Base-by-base conservation (phyloP, 2,797 vertebrate species). In the Schizopygopsis malacanthus region DNA sequence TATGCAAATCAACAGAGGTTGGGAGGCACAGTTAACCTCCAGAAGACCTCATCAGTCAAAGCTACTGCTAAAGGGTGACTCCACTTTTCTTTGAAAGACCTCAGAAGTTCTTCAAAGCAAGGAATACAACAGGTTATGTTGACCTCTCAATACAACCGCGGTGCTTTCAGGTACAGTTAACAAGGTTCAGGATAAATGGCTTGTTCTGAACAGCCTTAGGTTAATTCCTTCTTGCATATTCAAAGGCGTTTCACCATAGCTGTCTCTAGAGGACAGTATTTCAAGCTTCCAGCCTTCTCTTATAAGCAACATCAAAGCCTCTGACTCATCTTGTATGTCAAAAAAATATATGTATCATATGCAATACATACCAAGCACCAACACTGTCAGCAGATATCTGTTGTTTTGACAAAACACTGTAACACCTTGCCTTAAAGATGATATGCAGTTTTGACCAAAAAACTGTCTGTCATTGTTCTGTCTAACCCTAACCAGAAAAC, bases 1-100 rank as follows among this genome's bases (percentile, higher is more conserved):
- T 92, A 95, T 94, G 93, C 94, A 93, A 93, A 96, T 92, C 92
- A 94, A 92, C 28, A 67, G 92, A 94, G 92, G 92, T 96, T 93
- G 91, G n/a, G 12, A 16, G 61, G 85, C 71, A 88, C 90, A 89
- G 92, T 93, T 93, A 94, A 90, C 87, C 70, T 93, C 95, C 93
- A 93, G 91, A 95, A 93, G 89, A 85, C 85, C 88, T 90, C 91
- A 95, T 95, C 91, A 94, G 94, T 95, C 94, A 95, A 90, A 86
- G 70, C 80, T 45, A 85, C 88, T 86, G 90, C 90, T 89, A 89
- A 93, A 91, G 90, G 82, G 90, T 87, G 82, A 86, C 87, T 88
- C 65, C n/a, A 2, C 77, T 33, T 90, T 83, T 89, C 87, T 90
- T 90, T 90, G 89, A 92, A 91, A 92, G 89, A 89, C 80, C 90